phyloP scores from a whole-genome alignment of 2,797 vertebrate genomes.

The Poecilia velifera region DNA sequence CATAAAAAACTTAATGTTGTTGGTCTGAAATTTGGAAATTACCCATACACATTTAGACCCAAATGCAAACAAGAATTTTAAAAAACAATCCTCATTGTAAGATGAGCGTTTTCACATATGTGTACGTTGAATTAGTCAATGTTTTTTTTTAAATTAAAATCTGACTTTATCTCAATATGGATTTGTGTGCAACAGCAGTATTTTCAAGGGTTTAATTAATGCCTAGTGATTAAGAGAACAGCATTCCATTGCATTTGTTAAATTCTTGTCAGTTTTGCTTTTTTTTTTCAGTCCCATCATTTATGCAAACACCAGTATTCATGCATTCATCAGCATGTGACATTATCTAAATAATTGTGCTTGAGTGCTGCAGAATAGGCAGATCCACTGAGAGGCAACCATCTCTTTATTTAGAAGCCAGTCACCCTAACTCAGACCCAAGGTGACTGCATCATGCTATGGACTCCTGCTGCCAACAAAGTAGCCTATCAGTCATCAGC shows the following conservation, averaged over 20 bases:
- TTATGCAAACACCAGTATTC: slow-evolving; percentile 41
- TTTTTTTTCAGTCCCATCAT: slow-evolving; percentile 40
- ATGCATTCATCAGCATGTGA: slow-evolving; percentile 28
- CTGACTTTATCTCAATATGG: not conserved
- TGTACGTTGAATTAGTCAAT: not conserved
- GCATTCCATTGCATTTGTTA: slow-evolving; percentile 1
- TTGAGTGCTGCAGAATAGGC: slow-evolving; percentile 30
- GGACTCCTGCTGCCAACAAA: slow-evolving; percentile 72
- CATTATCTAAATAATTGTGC: slow-evolving; percentile 39
- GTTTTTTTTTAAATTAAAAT: not conserved
- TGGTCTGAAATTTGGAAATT: not conserved
- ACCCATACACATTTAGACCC: not conserved
- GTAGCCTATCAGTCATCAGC: slow-evolving; percentile 78
- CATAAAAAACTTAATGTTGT: not conserved
- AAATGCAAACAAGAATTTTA: not conserved
- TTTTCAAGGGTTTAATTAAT: not conserved
- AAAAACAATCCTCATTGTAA: not conserved
- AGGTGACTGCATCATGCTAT: slow-evolving; percentile 74
- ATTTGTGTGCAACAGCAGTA: not conserved
- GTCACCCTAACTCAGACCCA: slow-evolving; percentile 67
- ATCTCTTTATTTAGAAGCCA: slow-evolving; percentile 74
- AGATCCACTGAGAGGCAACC: slow-evolving; percentile 42
- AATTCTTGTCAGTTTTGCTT: slow-evolving; percentile 54
- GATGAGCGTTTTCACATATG: not conserved
- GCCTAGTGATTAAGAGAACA: not conserved